These are phyloP conservation scores for Dicrurus megarhynchus DNA, from an alignment of 2,113 vertebrate species.

Conservation along the genomic window DNA sequence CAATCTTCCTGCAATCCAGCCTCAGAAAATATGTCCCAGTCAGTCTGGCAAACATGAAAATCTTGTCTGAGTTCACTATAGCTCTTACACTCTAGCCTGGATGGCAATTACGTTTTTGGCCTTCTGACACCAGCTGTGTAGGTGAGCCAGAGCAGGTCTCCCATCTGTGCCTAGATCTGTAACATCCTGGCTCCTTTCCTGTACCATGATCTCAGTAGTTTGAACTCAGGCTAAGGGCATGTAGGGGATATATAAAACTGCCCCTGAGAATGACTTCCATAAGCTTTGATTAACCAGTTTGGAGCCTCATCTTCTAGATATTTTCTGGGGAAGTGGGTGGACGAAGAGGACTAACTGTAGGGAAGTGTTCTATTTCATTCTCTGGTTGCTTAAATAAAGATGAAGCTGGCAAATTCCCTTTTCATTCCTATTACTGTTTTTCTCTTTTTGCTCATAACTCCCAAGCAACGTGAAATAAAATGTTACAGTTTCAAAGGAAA, in stretches of 20 bases:
- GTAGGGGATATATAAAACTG: not conserved
- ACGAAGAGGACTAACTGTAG: not conserved
- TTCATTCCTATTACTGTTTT: conserved; percentile 33
- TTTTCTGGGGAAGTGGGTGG: not conserved
- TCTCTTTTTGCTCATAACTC: conserved; percentile 36
- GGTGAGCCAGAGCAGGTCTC: not conserved
- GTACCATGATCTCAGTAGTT: not conserved
- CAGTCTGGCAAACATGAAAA: not conserved
- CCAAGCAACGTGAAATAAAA: conserved; percentile 32
- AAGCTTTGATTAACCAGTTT: not conserved
- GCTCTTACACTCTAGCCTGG: not conserved
- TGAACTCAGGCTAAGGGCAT: not conserved
- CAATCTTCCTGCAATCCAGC: not conserved
- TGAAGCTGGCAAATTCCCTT: conserved; percentile 32
- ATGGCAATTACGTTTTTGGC: not conserved
- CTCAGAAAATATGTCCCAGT: not conserved
- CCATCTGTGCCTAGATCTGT: not conserved
- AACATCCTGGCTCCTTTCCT: not conserved
- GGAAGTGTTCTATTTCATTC: conserved; percentile 5
- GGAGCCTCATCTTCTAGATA: not conserved
- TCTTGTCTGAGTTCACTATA: not conserved
- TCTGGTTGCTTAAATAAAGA: conserved; percentile 36
- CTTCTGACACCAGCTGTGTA: not conserved
- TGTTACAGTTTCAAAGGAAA: conserved; percentile 41
- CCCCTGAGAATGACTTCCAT: not conserved